Evolutionary conservation across 2,113 vertebrate species (phyloP).

Genomic region (Noturus placidus): DNA sequence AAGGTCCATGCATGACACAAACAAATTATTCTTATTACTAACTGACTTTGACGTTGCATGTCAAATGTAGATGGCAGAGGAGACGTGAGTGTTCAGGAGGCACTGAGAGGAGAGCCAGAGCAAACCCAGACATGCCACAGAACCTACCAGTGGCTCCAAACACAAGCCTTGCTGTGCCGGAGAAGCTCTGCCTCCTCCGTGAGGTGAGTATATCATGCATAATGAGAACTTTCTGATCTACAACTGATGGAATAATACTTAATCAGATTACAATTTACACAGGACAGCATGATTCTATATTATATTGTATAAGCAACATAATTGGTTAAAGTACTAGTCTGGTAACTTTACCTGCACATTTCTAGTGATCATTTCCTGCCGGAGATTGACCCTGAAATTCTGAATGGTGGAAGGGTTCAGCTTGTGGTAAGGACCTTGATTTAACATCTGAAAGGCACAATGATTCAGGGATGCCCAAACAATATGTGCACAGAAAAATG

Average conservation of each 20-base stretch:
- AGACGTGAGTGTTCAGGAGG: slow-evolving; percentile 40
- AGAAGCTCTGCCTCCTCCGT: slow-evolving; percentile 61
- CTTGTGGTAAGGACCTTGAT: slow-evolving; percentile 80
- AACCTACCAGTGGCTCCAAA: slow-evolving; percentile 73
- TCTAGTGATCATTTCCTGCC: slow-evolving; percentile 81
- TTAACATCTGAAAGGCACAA: neutral
- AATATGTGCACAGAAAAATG: neutral
- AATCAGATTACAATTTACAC: slow-evolving; percentile 13
- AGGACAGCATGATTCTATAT: slow-evolving; percentile 5
- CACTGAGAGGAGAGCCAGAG: slow-evolving; percentile 30
- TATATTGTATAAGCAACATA: slow-evolving; percentile 10
- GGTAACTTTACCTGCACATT: slow-evolving; percentile 29
- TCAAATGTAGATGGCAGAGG: slow-evolving; percentile 67
- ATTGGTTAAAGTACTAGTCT: slow-evolving; percentile 11
- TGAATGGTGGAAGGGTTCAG: slow-evolving; percentile 81
- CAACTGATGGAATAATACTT: slow-evolving; percentile 4
- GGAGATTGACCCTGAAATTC: slow-evolving; percentile 76
- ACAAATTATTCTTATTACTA: slow-evolving; percentile 23
- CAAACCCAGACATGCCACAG: slow-evolving; percentile 58
- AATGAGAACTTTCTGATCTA: neutral
- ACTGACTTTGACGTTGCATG: slow-evolving; percentile 60
- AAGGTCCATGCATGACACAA: neutral
- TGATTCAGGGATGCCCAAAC: neutral
- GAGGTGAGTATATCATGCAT: slow-evolving; percentile 74
- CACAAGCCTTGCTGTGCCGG: slow-evolving; percentile 68